Percentiles rank a stretch among this genome's conserved stretches.
These are phyloP conservation scores for Pandemis cinnamomeana DNA, from an alignment of 2,888 invertebrate genomes.

Conservation along the genomic window DNA sequence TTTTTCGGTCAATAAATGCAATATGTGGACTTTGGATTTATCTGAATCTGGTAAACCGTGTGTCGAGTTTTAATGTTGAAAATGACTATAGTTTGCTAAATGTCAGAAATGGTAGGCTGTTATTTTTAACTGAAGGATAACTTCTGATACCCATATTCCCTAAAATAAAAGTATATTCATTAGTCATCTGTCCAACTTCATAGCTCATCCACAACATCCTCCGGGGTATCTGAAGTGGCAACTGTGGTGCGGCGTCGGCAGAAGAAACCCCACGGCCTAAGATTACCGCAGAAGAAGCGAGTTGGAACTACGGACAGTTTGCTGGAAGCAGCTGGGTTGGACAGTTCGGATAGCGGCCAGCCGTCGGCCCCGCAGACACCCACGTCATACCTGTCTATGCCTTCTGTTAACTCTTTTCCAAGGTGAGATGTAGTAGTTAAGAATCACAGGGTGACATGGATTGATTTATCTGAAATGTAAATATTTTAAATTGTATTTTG, in stretches of 20 bases:
- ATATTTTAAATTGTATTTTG: too few relatives aligned
- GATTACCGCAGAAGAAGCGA: slow-evolving; percentile 78
- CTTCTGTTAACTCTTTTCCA: slow-evolving; percentile 93
- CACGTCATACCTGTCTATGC: slow-evolving; percentile 94
- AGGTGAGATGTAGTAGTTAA: slow-evolving; percentile 69
- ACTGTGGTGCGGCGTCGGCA: slow-evolving; percentile 72
- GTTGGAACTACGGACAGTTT: slow-evolving; percentile 80
- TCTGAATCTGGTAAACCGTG: too few relatives aligned
- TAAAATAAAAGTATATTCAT: too few relatives aligned
- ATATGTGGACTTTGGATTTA: not conserved
- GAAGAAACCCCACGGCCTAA: slow-evolving; percentile 74
- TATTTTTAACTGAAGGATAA: too few relatives aligned
- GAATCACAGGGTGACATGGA: too few relatives aligned
- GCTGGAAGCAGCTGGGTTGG: slow-evolving; percentile 75
- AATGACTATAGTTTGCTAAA: too few relatives aligned
- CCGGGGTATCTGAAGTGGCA: slow-evolving; percentile 76
- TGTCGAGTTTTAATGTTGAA: too few relatives aligned
- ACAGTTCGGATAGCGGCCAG: slow-evolving; percentile 76
- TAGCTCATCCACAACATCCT: slow-evolving; percentile 75
- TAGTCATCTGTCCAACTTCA: too few relatives aligned
- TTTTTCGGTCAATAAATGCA: not conserved
- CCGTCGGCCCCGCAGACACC: slow-evolving; percentile 83
- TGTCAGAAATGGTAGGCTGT: too few relatives aligned
- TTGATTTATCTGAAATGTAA: too few relatives aligned
- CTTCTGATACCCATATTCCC: too few relatives aligned